Base-by-base conservation (phyloP, 1,140 invertebrate species). In the Drosophila sturtevanti region DNA sequence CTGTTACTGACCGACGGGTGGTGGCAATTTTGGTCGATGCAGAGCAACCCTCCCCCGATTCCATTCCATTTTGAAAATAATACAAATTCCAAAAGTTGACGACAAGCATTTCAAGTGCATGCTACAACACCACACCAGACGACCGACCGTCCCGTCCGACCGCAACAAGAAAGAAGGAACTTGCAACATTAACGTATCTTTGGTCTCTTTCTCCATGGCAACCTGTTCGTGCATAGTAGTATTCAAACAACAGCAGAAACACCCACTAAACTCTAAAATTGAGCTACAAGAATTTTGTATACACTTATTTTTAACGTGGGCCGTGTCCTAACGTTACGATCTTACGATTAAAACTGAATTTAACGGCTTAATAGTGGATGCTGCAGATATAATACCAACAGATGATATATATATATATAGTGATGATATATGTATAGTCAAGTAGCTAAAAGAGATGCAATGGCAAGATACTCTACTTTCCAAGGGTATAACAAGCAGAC, bases 221-320 rank as follows among this genome's bases (percentile, higher is more conserved):
- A 56, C 54, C 54, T 56, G 54, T 60, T 37, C 31, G 4, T 22
- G 12, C 5, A 18, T 37, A 38, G 27, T 31, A 31, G 2, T 18
- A 16, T 21, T n/a, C 41, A 10, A 35, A 10, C 5, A 35, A 11
- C 51, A 54, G 10, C 52, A 7, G 27, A 21, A 54, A 51, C 27
- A 31, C 27, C 27, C 27, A 10, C 7, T 16, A 1, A 21, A 18
- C 14, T 21, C 7, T 9, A 51, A 14, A 37, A 12, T 63, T 62
- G 41, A 77, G 79, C 68, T 31, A 69, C 34, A 73, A 72, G n/a
- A 85, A 77, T 72, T 67, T 74, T 77, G 27, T 54, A 61, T 54
- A 34, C n/a, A 7, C 54, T 56, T 18, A 5, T 7, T 51, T 51
- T 31, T 0, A 4, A 4, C 2, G 5, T 4, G 22, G 2, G n/a